Base-by-base conservation (phyloP, 2,888 invertebrate species). In the Molorchus minor region DNA sequence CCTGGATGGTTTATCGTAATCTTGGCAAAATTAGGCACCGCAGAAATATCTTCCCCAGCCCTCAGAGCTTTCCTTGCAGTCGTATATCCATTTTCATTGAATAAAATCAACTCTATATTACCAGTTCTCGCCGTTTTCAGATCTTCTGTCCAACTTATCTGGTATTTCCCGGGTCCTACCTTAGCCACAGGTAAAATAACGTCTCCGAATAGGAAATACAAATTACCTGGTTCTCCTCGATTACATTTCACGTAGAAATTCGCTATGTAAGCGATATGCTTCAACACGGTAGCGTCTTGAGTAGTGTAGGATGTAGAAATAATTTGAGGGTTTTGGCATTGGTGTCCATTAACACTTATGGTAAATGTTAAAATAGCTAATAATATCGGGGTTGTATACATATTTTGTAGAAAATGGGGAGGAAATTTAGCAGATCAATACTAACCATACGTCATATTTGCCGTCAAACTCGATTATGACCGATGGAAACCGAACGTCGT, bases 91-190 rank as follows among this genome's bases (percentile, higher is more conserved):
- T 95, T 95, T 80, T 96, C 96, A 69, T 96, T 96, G 72, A 90
- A 89, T 16, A 97, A 82, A 61, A 88, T 88, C 41, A 96, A 85
- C 58, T 86, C 85, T 70, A 93, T 90, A 38, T 87, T 87, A 15
- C 94, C 95, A 19, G 93, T 88, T 56, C 88, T 87, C 0, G 93
- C 88, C 71, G 89, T 90, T 25, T 89, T 87, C 30, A 92, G 87
- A 62, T 96, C 95, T 74, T 93, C 93, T 1, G 90, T 91, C 92
- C 94, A 95, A 66, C 96, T 96, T 19, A 96, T 89, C 88, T 96
- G 94, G 75, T 93, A 94, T 75, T 88, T 90, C 72, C 87, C 87
- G 57, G 89, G 88, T 30, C 87, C 89, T 44, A 91, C 84, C 65
- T 87, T 86, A 7, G 92, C 92, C 15, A 93, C 93, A 12, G 93